Evolutionary conservation across 1,140 invertebrate species (phyloP).

Genomic region (Nasonia longicornis): DNA sequence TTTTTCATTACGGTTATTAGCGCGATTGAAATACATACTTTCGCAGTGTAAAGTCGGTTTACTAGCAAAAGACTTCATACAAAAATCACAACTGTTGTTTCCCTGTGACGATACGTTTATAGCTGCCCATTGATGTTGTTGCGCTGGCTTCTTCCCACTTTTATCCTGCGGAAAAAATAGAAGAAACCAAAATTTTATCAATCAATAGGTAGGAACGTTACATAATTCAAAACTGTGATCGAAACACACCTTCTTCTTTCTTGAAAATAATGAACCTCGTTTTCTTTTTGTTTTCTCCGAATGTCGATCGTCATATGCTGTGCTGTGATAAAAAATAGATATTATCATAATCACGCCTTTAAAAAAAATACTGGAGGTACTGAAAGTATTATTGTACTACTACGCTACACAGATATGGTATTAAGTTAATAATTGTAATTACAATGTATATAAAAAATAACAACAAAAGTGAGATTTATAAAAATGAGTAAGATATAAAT

Average conservation of each 20-base stretch:
- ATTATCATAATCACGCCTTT: background rate
- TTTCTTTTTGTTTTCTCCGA: slow-evolving; percentile 85
- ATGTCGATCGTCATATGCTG: slow-evolving; percentile 79
- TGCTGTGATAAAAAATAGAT: slow-evolving; percentile 47
- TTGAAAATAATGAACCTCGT: slow-evolving; percentile 88
- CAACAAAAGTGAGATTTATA: slow-evolving; percentile 14
- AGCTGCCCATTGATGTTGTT: slow-evolving; percentile 81
- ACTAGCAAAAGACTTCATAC: slow-evolving; percentile 82
- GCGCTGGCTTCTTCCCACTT: slow-evolving; percentile 63
- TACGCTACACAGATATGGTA: slow-evolving; percentile 26
- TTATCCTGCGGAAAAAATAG: slow-evolving; percentile 58
- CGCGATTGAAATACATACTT: slow-evolving; percentile 69
- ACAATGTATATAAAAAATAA: slow-evolving; percentile 16
- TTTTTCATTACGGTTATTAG: slow-evolving; percentile 10
- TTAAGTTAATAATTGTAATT: slow-evolving; percentile 17
- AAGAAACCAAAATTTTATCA: background rate
- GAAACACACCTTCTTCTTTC: slow-evolving; percentile 82
- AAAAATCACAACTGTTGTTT: slow-evolving; percentile 79
- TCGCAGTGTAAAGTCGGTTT: slow-evolving; percentile 81
- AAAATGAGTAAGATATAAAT: slow-evolving; percentile 12
- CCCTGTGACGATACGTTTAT: slow-evolving; percentile 68
- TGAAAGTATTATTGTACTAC: slow-evolving; percentile 9
- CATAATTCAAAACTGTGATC: background rate
- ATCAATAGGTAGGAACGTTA: background rate
- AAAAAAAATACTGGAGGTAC: background rate